Evolutionary conservation across 2,113 vertebrate species (phyloP), one percentile per base, ranked within the genome.

Genomic region (Bucco capensis): DNA sequence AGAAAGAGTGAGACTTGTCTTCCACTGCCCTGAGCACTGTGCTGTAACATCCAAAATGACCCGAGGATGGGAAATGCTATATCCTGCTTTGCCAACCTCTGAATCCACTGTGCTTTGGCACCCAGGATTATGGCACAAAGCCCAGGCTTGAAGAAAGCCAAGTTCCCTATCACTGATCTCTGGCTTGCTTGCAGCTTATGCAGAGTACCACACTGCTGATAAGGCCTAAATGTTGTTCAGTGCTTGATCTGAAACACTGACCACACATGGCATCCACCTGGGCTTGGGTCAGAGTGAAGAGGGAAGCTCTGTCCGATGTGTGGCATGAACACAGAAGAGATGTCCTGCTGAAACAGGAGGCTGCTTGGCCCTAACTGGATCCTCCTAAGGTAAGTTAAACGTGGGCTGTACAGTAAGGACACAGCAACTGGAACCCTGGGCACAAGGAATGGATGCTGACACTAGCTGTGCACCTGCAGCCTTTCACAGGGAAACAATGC

Each of bases 101-200:
- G 30, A 57, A 70, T 40, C 50, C 75, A 42, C 38, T 1, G 7
- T 25, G 56, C 50, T 60, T 28, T 38, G 40, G n/a, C 10, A 12
- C 22, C 37, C 0, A 0, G 50, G 61, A 40, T 64, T 13, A 69
- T 3, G 38, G 74, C 50, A 51, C 1, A 1, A 51, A 74, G 54
- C 35, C 54, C 54, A 27, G 24, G 14, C 46, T 33, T 22, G 10
- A 27, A 64, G n/a, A 7, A 31, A 65, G 56, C 28, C 12, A 2
- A 2, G 11, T 49, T 19, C 23, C 12, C 51, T 22, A 1, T 15
- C 28, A 6, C 0, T 0, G 19, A 4, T 65, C 42, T 46, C 4
- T 40, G 54, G 46, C 33, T 53, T 28, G 37, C 54, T 4, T 10
- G 19, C 37, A 86, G 60, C 22, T 40, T 9, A 28, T 8, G 25